Percentiles rank a stretch among this genome's conserved stretches.
Conservation (phyloP, 1,140 invertebrate genomes). For the Micrasema minimum region DNA sequence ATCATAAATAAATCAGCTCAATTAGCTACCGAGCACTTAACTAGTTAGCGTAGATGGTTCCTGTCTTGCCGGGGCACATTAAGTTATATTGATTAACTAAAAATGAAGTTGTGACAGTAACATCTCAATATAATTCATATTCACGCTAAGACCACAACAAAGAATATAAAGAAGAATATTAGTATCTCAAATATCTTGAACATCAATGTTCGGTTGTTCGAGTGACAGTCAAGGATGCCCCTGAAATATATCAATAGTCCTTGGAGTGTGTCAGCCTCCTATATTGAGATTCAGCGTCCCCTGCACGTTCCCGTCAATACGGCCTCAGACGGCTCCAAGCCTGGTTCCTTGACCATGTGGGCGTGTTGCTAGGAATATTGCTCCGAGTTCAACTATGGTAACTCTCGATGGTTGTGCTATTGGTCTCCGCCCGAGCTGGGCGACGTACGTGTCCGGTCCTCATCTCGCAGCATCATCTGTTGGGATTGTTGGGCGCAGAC, state of each 20-base stretch:
- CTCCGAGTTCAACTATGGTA: slow-evolving; percentile 98
- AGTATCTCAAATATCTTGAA: slow-evolving; percentile 99
- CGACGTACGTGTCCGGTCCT: slow-evolving; percentile 89
- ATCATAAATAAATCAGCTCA: too few relatives aligned
- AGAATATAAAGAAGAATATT: slow-evolving; percentile 99
- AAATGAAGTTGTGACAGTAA: too few relatives aligned
- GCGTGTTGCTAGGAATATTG: slow-evolving; percentile 98
- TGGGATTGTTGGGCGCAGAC: slow-evolving; percentile 65
- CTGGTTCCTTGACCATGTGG: slow-evolving; percentile 99
- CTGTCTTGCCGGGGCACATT: too few relatives aligned
- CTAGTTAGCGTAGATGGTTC: too few relatives aligned
- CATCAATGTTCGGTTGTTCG: slow-evolving; percentile 99
- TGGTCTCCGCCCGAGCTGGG: slow-evolving; percentile 85
- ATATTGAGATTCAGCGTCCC: slow-evolving; percentile 96
- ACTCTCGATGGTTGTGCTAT: slow-evolving; percentile 99
- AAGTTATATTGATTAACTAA: too few relatives aligned
- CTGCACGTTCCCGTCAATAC: slow-evolving; percentile 97
- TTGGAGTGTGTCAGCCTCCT: slow-evolving; percentile 97
- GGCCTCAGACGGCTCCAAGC: slow-evolving; percentile 97
- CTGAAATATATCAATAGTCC: slow-evolving; percentile 98
- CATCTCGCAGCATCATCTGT: slow-evolving; percentile 82
- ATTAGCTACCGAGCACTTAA: too few relatives aligned
- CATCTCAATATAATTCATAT: neutral
- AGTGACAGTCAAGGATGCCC: slow-evolving; percentile 92
- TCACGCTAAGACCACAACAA: slow-evolving; percentile 94